phyloP scores from a whole-genome alignment of 1,140 invertebrate species.

The Manduca sexta region DNA sequence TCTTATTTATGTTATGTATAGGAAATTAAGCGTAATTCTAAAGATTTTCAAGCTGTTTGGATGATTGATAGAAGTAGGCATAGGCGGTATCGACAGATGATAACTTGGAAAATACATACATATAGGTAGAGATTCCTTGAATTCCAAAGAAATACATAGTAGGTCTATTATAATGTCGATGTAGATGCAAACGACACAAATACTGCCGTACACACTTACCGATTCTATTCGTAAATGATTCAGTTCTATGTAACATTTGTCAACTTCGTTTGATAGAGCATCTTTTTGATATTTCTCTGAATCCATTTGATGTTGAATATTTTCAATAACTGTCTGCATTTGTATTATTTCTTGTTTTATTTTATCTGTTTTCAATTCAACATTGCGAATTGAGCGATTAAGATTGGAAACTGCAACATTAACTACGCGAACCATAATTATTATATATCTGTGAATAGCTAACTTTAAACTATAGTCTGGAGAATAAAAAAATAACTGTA shows the following conservation, averaged over 20 bases:
- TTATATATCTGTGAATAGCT: no score
- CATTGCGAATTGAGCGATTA: constrained; percentile 32
- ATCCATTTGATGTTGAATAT: constrained; percentile 21
- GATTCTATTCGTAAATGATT: constrained; percentile 27
- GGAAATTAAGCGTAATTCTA: no score
- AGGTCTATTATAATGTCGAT: neutral
- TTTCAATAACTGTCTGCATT: constrained; percentile 24
- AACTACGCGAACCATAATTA: constrained; percentile 18
- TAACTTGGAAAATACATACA: no score
- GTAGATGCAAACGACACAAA: no score
- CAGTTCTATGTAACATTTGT: constrained; percentile 24
- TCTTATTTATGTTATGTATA: no score
- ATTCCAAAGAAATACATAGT: no score
- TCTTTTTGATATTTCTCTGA: constrained; percentile 34
- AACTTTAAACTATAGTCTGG: no score
- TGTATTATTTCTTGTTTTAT: constrained; percentile 26
- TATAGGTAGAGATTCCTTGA: no score
- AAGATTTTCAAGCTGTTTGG: no score
- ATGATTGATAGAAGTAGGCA: no score
- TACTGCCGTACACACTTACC: constrained; percentile 25
- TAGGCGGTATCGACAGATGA: no score
- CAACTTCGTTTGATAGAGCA: constrained; percentile 29
- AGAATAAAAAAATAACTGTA: no score
- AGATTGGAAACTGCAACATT: constrained; percentile 29
- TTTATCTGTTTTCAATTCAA: constrained; percentile 24